A percentile compares a stretch with the other conserved stretches of the same genome.
These are phyloP conservation scores for Caracal caracal DNA, from an alignment of 2,113 vertebrate genomes.

Conservation along the genomic window DNA sequence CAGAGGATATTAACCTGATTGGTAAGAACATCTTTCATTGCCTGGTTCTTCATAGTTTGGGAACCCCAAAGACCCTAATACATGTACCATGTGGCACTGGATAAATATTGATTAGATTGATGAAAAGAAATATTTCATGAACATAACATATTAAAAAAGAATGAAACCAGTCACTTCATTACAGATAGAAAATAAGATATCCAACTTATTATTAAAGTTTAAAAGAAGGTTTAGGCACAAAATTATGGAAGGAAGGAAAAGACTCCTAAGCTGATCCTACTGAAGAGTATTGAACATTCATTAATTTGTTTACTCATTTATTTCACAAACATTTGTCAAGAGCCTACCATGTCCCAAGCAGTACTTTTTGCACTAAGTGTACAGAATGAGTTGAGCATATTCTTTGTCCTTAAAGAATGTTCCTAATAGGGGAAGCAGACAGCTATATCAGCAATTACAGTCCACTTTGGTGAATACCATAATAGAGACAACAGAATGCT, in stretches of 20 bases:
- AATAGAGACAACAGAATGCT: neutral
- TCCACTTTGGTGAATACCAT: neutral
- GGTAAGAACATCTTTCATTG: neutral
- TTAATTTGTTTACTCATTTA: conserved; percentile 50
- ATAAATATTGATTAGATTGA: conserved; percentile 64
- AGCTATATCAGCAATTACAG: neutral
- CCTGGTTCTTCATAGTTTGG: neutral
- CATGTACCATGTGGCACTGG: neutral
- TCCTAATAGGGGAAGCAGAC: neutral
- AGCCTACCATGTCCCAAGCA: neutral
- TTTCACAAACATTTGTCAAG: neutral
- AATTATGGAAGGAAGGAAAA: conserved; percentile 15
- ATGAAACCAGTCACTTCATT: conserved; percentile 44
- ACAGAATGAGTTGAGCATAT: neutral
- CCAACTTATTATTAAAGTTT: conserved; percentile 56
- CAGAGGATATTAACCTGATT: neutral
- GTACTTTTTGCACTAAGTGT: neutral
- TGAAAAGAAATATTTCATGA: conserved; percentile 68
- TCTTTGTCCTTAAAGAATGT: neutral
- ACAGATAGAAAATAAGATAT: conserved; percentile 48
- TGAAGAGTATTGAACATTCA: neutral
- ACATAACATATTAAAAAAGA: conserved; percentile 61
- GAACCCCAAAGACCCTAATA: neutral
- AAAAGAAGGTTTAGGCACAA: conserved; percentile 48
- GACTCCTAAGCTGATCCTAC: neutral